Evolutionary conservation across 2,113 vertebrate genomes (phyloP).

Genomic region (Delphinapterus leucas): DNA sequence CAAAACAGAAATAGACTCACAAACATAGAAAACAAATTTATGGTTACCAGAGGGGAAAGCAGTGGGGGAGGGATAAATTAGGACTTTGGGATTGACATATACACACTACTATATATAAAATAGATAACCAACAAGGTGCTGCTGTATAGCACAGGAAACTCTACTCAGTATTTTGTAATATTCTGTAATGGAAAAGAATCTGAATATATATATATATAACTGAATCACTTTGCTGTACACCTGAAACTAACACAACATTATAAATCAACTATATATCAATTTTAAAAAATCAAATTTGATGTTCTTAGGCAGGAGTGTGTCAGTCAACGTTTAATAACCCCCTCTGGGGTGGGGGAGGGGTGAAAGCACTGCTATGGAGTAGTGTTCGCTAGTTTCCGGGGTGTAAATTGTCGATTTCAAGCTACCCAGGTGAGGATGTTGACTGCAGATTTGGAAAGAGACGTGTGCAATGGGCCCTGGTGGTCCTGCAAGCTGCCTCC

Average conservation of each 20-base stretch:
- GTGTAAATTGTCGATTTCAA: neutral
- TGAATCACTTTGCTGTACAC: neutral
- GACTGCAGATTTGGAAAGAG: neutral
- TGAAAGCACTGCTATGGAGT: neutral
- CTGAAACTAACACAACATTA: neutral
- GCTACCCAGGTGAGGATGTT: neutral
- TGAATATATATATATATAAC: neutral
- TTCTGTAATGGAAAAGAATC: neutral
- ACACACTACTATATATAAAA: neutral
- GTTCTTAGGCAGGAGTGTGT: neutral
- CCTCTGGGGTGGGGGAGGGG: neutral
- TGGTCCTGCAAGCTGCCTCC: neutral
- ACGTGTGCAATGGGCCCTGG: rapidly evolving
- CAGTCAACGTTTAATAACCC: neutral
- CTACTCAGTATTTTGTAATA: neutral
- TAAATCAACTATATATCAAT: neutral
- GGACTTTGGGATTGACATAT: too few relatives aligned
- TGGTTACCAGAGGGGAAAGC: too few relatives aligned
- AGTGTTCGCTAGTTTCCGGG: neutral
- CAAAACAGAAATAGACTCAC: too few relatives aligned
- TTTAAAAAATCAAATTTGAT: neutral
- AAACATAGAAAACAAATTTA: too few relatives aligned
- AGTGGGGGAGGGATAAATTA: too few relatives aligned
- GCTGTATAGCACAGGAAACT: neutral
- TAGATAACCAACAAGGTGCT: neutral